Base-by-base conservation (phyloP, 2,888 invertebrate genomes). In the Resseliella maxima region DNA sequence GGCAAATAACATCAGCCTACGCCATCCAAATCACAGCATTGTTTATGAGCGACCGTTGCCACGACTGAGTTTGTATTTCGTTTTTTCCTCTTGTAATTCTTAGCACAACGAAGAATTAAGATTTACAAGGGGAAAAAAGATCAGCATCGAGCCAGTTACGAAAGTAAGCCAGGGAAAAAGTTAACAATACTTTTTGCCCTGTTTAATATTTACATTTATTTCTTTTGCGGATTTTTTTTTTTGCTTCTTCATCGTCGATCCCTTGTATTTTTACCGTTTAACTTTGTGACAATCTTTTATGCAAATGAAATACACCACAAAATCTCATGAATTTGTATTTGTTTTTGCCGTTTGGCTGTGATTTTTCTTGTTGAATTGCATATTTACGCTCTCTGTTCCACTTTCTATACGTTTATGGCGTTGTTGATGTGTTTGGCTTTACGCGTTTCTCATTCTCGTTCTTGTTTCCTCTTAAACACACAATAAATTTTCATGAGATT, bases 401-500 rank as follows among this genome's bases (percentile, higher is more conserved):
- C 3, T 64, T 3, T 27, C 3, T 27, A 64, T 64, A n/a, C 8
- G 5, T 21, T 36, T 38, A 38, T 18, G n/a, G 38, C 0, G 3
- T 24, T 38, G 38, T 83, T 38, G 81, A 59, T 59, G 0, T 36
- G 21, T 1, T 35, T 81, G 36, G 81, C 6, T 83, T 24, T 83
- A 83, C 38, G 83, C 38, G 36, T 38, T 38, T n/a, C 24, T 59
- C 41, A 41, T 41, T 41, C 41, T 41, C 5, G 21, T 38, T 38
- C 38, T 38, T 50, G 5, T 46, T 85, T 85, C 45, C 72, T 83
- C 83, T 83, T 83, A 83, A 83, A 83, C 38, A 83, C 83, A 85
- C 45, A 31, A 85, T 85, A 86, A 36, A 86, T 86, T 86, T 86
- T 86, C 85, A 86, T 86, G 85, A 86, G 86, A 86, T 86, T 86